Conservation (phyloP, 2,888 invertebrate genomes). For the Caenorhabditis sinica region DNA sequence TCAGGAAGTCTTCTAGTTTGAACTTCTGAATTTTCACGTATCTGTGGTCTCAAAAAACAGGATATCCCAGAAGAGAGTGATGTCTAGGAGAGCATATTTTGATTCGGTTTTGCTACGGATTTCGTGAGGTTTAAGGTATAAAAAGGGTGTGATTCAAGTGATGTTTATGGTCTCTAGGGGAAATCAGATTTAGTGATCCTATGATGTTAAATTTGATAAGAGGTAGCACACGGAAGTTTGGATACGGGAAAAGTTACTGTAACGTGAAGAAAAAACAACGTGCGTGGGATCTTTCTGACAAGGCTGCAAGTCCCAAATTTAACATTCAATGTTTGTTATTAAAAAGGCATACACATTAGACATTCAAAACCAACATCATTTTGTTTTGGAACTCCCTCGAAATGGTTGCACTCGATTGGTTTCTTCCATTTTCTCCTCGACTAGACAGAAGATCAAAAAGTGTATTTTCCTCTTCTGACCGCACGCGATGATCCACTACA, state of each 20-base stretch:
- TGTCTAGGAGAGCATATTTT: not conserved
- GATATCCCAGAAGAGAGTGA: not conserved
- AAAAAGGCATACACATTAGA: too few species aligned
- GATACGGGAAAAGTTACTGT: too few species aligned
- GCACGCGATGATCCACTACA: conserved; percentile 33
- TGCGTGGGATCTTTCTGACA: too few species aligned
- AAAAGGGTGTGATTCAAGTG: not conserved
- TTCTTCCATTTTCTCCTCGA: conserved; percentile 13
- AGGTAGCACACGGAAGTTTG: too few species aligned
- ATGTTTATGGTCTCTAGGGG: conserved; percentile 9
- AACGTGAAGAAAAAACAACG: too few species aligned
- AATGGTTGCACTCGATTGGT: conserved; percentile 4
- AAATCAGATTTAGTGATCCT: not conserved
- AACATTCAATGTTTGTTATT: too few species aligned
- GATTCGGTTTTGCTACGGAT: conserved; percentile 1
- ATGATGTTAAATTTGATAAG: not conserved
- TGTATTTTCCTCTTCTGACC: conserved; percentile 22
- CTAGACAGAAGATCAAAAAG: conserved; percentile 35
- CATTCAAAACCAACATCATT: not conserved
- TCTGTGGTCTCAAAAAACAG: not conserved
- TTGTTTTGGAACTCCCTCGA: not conserved
- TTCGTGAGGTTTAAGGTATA: not conserved
- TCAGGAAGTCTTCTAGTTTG: not conserved
- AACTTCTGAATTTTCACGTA: not conserved
- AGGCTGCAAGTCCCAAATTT: too few species aligned